Percentiles rank a stretch among this genome's conserved stretches.
Conservation (phyloP, 1,140 invertebrate genomes). For the Watersipora subatra region DNA sequence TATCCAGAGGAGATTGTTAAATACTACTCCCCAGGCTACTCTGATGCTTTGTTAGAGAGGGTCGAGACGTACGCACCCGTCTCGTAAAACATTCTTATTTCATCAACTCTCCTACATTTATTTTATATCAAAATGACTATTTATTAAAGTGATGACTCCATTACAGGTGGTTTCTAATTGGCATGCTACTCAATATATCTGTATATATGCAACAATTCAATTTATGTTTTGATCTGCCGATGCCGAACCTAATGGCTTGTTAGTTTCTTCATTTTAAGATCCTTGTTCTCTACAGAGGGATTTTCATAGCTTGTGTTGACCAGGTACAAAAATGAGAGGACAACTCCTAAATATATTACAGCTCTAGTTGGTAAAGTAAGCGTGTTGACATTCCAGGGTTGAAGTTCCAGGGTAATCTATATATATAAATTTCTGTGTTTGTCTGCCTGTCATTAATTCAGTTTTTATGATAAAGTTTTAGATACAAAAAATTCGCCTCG, state of each 20-base stretch:
- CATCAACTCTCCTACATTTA: background rate
- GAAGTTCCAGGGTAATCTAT: too few species aligned
- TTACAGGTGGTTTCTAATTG: too few species aligned
- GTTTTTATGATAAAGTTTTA: too few species aligned
- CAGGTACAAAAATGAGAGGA: background rate
- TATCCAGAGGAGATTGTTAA: conserved; percentile 73
- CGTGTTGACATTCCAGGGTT: too few species aligned
- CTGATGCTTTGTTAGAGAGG: conserved; percentile 56
- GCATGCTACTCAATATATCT: too few species aligned
- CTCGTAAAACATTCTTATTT: too few species aligned
- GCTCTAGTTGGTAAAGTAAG: too few species aligned
- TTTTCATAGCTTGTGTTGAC: background rate
- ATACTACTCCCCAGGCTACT: conserved; percentile 67
- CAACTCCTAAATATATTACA: too few species aligned
- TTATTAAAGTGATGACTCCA: background rate
- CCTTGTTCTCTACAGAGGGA: background rate
- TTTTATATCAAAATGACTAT: background rate
- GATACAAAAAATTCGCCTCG: too few species aligned
- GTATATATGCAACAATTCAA: too few species aligned
- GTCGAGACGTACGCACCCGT: conserved; percentile 56
- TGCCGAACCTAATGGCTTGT: background rate
- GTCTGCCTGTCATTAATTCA: too few species aligned
- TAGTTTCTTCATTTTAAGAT: background rate
- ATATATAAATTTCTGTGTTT: too few species aligned
- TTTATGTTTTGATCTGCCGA: background rate